phyloP scores from a whole-genome alignment of 2,113 vertebrate species.

The Gallinago undulata region DNA sequence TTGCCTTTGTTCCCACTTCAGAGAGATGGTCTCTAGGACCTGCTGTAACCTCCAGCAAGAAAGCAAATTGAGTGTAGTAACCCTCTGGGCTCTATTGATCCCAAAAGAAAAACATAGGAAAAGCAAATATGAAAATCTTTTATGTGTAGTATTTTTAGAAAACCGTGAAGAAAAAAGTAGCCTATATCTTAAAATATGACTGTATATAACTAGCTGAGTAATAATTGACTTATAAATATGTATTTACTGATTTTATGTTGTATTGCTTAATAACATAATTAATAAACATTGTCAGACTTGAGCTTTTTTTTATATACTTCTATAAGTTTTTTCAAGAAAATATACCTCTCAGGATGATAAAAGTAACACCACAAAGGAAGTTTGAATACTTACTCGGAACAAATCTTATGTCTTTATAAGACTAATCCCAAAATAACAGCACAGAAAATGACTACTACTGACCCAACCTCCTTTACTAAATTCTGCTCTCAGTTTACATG shows the following conservation, averaged over 20 bases:
- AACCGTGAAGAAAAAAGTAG: background rate
- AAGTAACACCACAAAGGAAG: background rate
- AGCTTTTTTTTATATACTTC: background rate
- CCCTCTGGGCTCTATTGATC: background rate
- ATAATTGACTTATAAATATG: background rate
- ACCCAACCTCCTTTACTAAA: background rate
- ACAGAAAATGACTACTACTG: background rate
- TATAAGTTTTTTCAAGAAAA: background rate
- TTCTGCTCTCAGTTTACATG: background rate
- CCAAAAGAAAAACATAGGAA: background rate
- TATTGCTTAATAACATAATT: background rate
- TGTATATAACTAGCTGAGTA: background rate
- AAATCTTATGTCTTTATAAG: background rate
- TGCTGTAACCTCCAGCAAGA: slow-evolving; percentile 3
- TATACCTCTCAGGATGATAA: background rate
- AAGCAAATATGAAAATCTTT: background rate
- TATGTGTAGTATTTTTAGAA: background rate
- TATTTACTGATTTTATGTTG: background rate
- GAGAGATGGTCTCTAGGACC: slow-evolving; percentile 1
- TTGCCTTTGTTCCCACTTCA: slow-evolving; percentile 50
- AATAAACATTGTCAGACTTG: background rate
- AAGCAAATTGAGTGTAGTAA: background rate
- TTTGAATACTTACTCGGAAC: background rate
- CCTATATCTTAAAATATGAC: background rate
- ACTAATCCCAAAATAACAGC: background rate